A percentile compares a stretch with the other conserved stretches of the same genome.
phyloP scores from a whole-genome alignment of 2,113 vertebrate species.

The Setophaga petechia region DNA sequence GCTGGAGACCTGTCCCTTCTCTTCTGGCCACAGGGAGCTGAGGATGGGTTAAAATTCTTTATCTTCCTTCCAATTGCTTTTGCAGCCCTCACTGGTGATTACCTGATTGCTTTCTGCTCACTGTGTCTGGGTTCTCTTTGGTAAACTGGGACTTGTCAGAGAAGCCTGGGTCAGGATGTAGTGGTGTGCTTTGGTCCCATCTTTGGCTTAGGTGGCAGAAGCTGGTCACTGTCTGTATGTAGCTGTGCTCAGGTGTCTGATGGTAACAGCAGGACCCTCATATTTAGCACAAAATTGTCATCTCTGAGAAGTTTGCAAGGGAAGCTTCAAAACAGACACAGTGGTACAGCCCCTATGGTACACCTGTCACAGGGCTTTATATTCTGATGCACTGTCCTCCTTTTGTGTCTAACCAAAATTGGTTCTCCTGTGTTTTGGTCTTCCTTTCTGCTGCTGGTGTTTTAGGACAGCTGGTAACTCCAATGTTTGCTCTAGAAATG shows the following conservation, averaged over 20 bases:
- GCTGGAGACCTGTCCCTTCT: background rate
- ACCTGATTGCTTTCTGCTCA: background rate
- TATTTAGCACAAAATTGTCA: background rate
- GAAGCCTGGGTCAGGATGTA: rapidly evolving
- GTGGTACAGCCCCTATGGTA: background rate
- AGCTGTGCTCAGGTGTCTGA: background rate
- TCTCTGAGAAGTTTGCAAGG: background rate
- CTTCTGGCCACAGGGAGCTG: rapidly evolving
- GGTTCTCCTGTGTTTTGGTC: background rate
- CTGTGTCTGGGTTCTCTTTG: background rate
- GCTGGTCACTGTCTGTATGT: background rate
- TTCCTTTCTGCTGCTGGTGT: background rate
- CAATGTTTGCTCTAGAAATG: background rate
- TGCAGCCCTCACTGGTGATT: rapidly evolving
- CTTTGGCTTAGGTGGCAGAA: background rate
- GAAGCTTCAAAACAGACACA: background rate
- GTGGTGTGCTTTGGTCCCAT: background rate
- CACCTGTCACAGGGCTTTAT: background rate
- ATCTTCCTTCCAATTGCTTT: rapidly evolving
- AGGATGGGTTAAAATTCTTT: background rate
- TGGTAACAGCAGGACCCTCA: background rate
- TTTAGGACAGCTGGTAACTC: background rate
- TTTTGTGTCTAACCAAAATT: background rate
- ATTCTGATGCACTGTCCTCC: background rate
- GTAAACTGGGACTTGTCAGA: background rate